phyloP scores from a whole-genome alignment of 2,113 vertebrate species.

The Mungos mungo region DNA sequence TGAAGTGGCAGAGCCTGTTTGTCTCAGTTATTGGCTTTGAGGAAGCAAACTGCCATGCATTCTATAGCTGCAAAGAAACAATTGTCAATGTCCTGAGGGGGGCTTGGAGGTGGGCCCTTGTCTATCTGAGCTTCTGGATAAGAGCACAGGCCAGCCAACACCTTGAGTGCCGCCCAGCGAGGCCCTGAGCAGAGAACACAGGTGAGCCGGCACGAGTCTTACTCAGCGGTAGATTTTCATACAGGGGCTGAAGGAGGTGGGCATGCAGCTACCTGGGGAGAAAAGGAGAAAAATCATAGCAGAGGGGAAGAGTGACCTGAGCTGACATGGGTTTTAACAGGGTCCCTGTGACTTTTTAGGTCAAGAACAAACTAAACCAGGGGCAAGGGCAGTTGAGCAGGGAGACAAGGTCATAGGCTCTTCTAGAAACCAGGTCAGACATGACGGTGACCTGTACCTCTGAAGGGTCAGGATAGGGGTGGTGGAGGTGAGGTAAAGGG shows the following conservation, averaged over 20 bases:
- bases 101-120: background rate
- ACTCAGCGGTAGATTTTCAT: background rate
- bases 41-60: background rate
- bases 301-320: background rate
- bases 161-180: background rate
- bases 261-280: background rate
- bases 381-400: background rate
- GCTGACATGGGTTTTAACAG: background rate
- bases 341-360: background rate
- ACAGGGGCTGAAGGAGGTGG: background rate
- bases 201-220: no score
- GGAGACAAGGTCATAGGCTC: background rate
- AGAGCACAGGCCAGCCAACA: background rate
- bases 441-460: background rate
- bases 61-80: background rate
- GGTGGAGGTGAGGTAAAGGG: background rate
- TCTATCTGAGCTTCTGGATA: background rate
- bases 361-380: background rate
- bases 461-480: background rate
- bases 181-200: background rate
- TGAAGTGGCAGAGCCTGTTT: background rate
- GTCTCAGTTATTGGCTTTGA: background rate
- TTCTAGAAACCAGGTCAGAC: background rate
- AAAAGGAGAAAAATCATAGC: background rate
- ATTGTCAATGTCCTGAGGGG: background rate